Conservation (phyloP, 2,797 vertebrate genomes). For the Malurus leucopterus region DNA sequence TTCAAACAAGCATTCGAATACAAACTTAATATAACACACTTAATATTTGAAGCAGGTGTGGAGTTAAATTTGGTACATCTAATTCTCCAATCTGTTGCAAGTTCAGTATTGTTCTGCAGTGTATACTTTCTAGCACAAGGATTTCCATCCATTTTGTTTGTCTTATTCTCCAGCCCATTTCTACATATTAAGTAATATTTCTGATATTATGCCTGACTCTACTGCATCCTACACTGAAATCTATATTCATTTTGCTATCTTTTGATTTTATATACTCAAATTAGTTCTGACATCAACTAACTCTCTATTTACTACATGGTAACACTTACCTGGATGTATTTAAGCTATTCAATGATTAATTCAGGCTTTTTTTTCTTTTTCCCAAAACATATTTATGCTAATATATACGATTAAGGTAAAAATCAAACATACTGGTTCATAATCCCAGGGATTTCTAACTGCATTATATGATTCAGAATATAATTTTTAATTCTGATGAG, state of each 20-base stretch:
- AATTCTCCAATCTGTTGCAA: not conserved
- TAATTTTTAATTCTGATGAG: not conserved
- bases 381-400: not conserved
- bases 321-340: rapidly evolving
- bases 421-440: not conserved
- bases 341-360: not conserved
- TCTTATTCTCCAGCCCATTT: not conserved
- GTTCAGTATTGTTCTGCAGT: not conserved
- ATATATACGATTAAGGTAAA: not conserved
- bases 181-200: not conserved
- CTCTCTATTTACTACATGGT: not conserved
- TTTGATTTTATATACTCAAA: not conserved
- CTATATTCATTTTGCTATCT: not conserved
- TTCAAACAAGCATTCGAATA: not conserved
- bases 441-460: not conserved
- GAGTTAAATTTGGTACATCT: not conserved
- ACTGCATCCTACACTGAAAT: not conserved
- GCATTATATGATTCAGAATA: not conserved
- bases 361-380: not conserved
- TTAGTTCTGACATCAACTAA: not conserved
- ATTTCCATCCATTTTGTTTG: not conserved
- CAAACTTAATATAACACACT: not conserved
- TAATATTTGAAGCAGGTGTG: not conserved
- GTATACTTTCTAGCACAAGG: not conserved
- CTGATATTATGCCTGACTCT: not conserved